phyloP scores from a whole-genome alignment of 2,113 vertebrate species.

The Nycticryphes semicollaris region DNA sequence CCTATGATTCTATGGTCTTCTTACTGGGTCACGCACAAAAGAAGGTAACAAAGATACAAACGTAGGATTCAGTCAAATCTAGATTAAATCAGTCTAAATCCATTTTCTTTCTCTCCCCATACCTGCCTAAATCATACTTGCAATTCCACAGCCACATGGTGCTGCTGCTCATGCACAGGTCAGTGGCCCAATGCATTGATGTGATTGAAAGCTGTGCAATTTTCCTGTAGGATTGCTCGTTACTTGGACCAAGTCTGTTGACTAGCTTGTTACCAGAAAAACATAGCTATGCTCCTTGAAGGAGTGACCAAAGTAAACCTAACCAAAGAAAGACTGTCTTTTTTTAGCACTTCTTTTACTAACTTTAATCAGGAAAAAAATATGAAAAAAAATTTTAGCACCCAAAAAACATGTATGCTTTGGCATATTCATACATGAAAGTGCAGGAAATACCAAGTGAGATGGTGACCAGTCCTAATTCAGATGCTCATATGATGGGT shows the following conservation, averaged over 20 bases:
- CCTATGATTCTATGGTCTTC: background rate
- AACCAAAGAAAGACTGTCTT: background rate
- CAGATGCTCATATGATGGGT: background rate
- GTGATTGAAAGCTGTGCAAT: background rate
- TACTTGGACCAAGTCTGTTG: background rate
- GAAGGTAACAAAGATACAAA: background rate
- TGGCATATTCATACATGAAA: background rate
- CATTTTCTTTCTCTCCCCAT: background rate
- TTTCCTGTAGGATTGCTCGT: background rate
- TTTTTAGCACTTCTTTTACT: background rate
- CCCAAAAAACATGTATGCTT: background rate
- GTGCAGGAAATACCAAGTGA: background rate
- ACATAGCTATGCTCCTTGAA: background rate
- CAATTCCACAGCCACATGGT: background rate
- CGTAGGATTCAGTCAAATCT: background rate
- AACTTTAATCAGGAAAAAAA: background rate
- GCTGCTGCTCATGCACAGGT: background rate
- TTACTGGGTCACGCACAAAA: background rate
- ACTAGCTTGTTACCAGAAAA: background rate
- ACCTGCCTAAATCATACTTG: background rate
- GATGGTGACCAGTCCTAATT: background rate
- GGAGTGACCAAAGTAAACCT: background rate
- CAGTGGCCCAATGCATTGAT: no score
- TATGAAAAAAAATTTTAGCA: background rate
- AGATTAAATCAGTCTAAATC: background rate